phyloP scores from a whole-genome alignment of 2,888 invertebrate species.

The Amphipyra tragopoginis region DNA sequence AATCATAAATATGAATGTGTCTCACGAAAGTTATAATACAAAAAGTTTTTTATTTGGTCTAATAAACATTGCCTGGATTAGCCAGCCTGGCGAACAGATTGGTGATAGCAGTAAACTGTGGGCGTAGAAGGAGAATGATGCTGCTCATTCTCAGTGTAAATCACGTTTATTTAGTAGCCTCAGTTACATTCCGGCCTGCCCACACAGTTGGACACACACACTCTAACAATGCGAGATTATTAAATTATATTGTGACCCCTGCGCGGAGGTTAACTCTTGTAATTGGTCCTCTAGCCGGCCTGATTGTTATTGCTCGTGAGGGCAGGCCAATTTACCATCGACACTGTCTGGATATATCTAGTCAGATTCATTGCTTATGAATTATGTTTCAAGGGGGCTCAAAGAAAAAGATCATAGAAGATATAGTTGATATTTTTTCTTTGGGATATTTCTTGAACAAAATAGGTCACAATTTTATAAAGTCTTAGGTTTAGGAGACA shows the following conservation, averaged over 20 bases:
- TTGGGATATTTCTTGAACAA: neutral
- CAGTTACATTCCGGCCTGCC: constrained; percentile 5
- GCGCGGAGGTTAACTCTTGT: constrained; percentile 74
- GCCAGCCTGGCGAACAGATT: too few relatives aligned
- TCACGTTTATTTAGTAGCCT: neutral
- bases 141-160: too few relatives aligned
- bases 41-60: too few relatives aligned
- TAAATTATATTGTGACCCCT: constrained; percentile 79
- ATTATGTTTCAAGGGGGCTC: constrained; percentile 4
- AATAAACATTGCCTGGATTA: too few relatives aligned
- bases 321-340: constrained; percentile 40
- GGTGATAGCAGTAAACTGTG: too few relatives aligned
- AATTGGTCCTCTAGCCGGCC: constrained; percentile 75
- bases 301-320: constrained; percentile 58
- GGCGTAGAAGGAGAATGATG: too few relatives aligned
- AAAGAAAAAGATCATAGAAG: too few relatives aligned
- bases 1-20: too few relatives aligned
- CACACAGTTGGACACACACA: constrained; percentile 16
- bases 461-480: too few relatives aligned
- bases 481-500: too few relatives aligned
- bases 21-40: too few relatives aligned
- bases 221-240: constrained; percentile 57
- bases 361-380: constrained; percentile 30
- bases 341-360: constrained; percentile 21
- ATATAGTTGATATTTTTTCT: too few relatives aligned